A percentile compares a stretch with the other conserved stretches of the same genome.
Conservation (phyloP, 2,113 vertebrate species). For the Tupaia chinensis region DNA sequence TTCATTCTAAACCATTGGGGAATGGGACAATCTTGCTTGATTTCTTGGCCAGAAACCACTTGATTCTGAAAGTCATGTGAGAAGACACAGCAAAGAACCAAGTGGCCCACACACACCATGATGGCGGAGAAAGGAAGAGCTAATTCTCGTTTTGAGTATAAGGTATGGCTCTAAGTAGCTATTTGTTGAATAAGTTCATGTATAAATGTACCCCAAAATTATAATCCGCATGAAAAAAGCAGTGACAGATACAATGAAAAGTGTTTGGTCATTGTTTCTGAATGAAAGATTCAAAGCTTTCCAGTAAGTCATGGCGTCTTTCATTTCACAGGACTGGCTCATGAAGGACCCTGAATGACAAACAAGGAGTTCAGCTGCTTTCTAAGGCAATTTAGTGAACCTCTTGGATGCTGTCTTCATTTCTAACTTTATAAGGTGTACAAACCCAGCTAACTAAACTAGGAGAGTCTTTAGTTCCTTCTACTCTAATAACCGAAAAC, state of each 20-base stretch:
- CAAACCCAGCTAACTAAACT: not conserved
- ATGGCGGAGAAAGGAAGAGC: too few relatives aligned
- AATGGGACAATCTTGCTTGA: too few relatives aligned
- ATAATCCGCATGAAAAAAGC: not conserved
- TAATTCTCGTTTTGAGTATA: not conserved
- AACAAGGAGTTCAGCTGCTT: not conserved
- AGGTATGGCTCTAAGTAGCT: not conserved
- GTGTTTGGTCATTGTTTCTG: not conserved
- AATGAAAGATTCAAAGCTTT: constrained; percentile 15
- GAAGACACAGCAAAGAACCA: too few relatives aligned
- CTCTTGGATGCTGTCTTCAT: not conserved
- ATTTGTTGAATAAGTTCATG: not conserved
- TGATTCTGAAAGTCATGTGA: too few relatives aligned
- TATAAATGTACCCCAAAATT: not conserved
- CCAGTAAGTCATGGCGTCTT: not conserved
- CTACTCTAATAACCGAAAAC: too few relatives aligned
- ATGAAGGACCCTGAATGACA: not conserved
- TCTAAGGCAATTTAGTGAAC: not conserved
- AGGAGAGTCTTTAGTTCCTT: too few relatives aligned
- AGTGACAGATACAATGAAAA: not conserved
- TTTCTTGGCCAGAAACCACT: too few relatives aligned
- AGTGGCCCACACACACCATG: too few relatives aligned
- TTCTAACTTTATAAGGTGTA: not conserved
- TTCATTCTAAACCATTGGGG: too few relatives aligned
- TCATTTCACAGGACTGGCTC: not conserved